Base-by-base conservation (phyloP, 2,888 invertebrate species). In the Imbricaverruca yamaguchii region DNA sequence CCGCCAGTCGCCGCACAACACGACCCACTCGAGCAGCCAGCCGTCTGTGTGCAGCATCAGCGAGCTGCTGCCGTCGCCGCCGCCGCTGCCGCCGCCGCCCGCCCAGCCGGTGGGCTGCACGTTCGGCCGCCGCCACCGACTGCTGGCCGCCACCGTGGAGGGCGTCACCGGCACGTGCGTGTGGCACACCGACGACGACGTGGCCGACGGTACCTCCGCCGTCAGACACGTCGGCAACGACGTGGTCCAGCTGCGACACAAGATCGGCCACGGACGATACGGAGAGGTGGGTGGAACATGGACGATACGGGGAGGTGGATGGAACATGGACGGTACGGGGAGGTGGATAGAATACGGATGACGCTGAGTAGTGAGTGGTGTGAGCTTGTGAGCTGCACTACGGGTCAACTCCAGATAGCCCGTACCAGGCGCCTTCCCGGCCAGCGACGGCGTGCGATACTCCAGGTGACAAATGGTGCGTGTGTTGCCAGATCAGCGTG, bases 161-260 rank as follows among this genome's bases (percentile, higher is more conserved):
- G 83, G 83, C 13, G 82, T 82, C 8, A 81, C 83, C 11, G 83
- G 83, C 8, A 82, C 81, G 6, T 83, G 82, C 12, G 55, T 82
- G 2, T 83, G 81, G 63, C 79, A 65, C 55, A 61, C 80, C 61
- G 82, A 81, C 15, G 80, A 25, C 7, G 80, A 80, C 25, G 81
- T 81, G 18, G 74, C 21, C 39, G 55, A 25, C 57, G 57, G 39
- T 4, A 9, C 53, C 10, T 55, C 53, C 15, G 53, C 21, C 15
- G 74, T 55, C 8, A 15, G 21, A 2, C 53, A 74, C 53, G 21
- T 74, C 25, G 18, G 25, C 57, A 25, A 4, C 23, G 57, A 79
- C 21, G n/a, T 23, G 11, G 25, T 79, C 13, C 23, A 79, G 23
- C 79, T 79, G 23, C 9, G 56, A 15, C 57, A 79, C 23, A 57